These are phyloP conservation scores for Pipistrellus kuhlii DNA, from an alignment of 2,797 vertebrate genomes.

Conservation along the genomic window DNA sequence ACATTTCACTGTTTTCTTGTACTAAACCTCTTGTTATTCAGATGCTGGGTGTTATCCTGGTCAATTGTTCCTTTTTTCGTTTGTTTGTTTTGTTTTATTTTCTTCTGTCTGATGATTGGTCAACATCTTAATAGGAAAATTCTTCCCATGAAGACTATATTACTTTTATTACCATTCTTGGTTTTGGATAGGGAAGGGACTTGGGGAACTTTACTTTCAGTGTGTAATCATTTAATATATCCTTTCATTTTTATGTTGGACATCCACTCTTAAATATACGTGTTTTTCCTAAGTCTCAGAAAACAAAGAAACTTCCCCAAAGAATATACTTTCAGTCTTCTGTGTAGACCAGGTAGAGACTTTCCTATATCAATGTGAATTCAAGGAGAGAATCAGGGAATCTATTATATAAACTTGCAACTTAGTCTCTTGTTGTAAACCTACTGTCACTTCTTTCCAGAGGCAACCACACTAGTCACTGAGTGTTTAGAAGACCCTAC, in stretches of 20 bases:
- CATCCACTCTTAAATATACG: neutral
- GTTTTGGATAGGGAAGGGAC: neutral
- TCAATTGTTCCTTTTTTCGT: neutral
- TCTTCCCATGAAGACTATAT: neutral
- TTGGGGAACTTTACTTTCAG: neutral
- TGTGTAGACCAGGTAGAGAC: neutral
- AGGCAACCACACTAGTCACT: fast-evolving
- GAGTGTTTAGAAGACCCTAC: neutral
- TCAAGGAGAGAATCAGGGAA: neutral
- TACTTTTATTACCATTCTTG: neutral
- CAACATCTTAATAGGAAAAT: neutral
- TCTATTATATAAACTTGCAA: neutral
- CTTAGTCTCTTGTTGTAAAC: neutral
- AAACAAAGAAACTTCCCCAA: neutral
- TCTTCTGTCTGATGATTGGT: neutral
- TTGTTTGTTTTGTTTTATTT: too few species aligned
- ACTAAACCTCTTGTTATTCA: neutral
- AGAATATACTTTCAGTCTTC: neutral
- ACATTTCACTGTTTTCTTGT: neutral
- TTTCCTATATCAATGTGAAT: neutral
- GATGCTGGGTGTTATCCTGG: neutral
- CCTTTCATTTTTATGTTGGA: neutral
- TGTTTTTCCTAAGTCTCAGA: neutral
- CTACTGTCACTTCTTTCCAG: neutral
- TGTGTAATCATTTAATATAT: neutral